phyloP scores from a whole-genome alignment of 2,113 vertebrate genomes.

The Rhadina sibilatrix region DNA sequence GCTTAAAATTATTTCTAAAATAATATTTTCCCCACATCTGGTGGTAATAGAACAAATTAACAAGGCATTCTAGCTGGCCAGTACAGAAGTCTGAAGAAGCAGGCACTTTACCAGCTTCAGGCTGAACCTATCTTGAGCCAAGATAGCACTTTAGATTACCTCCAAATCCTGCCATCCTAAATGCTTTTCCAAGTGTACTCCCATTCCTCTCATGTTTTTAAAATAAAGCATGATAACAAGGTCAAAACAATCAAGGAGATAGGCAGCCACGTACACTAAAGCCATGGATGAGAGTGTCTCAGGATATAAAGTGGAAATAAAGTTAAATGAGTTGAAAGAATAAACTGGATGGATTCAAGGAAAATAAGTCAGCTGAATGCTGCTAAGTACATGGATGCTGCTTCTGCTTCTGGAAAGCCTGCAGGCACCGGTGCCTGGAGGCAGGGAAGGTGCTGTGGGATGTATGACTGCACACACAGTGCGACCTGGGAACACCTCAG shows the following conservation, averaged over 20 bases:
- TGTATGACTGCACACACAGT: background rate
- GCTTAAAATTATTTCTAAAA: background rate
- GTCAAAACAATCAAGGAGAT: background rate
- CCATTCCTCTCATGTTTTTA: background rate
- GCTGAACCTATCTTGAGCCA: background rate
- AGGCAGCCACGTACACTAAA: background rate
- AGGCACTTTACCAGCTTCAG: background rate
- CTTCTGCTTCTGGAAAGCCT: background rate
- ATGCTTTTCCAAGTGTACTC: background rate
- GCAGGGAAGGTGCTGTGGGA: background rate
- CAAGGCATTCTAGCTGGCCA: background rate
- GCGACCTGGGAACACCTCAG: background rate
- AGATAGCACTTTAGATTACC: background rate
- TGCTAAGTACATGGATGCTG: background rate
- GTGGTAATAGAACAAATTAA: background rate
- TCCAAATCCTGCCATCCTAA: background rate
- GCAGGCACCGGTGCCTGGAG: background rate
- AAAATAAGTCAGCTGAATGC: background rate
- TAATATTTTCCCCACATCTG: background rate
- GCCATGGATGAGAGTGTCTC: background rate
- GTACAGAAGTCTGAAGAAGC: background rate
- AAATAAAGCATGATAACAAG: background rate
- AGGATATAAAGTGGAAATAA: background rate
- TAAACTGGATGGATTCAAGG: background rate
- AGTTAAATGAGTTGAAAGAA: background rate